These are phyloP conservation scores for Cremastinae sp. DNA, from an alignment of 2,888 invertebrate genomes.

Conservation along the genomic window DNA sequence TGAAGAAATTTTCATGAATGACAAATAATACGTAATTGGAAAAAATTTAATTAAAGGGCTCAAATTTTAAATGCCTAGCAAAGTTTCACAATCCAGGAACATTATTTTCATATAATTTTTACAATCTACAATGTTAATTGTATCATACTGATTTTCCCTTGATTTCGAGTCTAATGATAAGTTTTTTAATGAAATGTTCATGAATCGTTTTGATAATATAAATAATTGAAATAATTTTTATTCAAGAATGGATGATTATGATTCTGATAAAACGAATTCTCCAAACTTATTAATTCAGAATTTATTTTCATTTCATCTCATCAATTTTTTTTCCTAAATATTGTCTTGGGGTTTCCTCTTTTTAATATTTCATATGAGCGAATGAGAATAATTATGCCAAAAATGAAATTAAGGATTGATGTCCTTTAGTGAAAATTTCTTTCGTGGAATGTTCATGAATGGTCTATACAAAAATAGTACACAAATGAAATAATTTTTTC, in stretches of 20 bases:
- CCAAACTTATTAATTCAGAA: conserved; percentile 44
- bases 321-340: not conserved
- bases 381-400: conserved; percentile 9
- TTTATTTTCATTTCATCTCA: conserved; percentile 25
- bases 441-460: too few species aligned
- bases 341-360: conserved; percentile 37
- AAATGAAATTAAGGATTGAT: too few species aligned
- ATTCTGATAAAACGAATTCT: conserved; percentile 60
- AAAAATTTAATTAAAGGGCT: not conserved
- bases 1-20: too few species aligned
- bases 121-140: too few species aligned
- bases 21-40: not conserved
- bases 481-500: too few species aligned
- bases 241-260: not conserved
- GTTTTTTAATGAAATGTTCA: too few species aligned
- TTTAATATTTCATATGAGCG: conserved; percentile 21
- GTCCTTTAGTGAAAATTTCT: too few species aligned
- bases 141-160: too few species aligned
- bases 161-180: too few species aligned
- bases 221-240: not conserved
- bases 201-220: not conserved
- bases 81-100: too few species aligned
- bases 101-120: too few species aligned
- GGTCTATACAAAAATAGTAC: not conserved
- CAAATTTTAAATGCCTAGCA: too few species aligned